These are phyloP conservation scores for Drosophila repleta DNA, from an alignment of 1,140 invertebrate species.

Conservation along the genomic window DNA sequence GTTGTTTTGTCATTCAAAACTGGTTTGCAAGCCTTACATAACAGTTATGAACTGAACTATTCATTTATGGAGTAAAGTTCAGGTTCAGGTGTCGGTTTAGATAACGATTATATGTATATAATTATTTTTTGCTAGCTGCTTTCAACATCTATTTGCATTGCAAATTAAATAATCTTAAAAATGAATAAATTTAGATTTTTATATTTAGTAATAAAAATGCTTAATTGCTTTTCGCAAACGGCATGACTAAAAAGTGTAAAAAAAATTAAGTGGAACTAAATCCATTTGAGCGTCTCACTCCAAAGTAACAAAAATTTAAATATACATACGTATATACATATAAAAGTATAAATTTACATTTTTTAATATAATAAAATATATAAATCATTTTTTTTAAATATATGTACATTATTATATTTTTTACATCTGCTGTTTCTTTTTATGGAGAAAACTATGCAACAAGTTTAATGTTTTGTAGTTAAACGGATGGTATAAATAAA, in stretches of 20 bases:
- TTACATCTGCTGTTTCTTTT: too few relatives aligned
- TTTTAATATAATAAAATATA: too few relatives aligned
- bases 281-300: neutral
- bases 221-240: neutral
- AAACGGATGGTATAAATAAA: too few relatives aligned
- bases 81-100: conserved; percentile 21
- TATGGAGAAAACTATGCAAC: too few relatives aligned
- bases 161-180: neutral
- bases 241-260: neutral
- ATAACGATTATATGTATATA: conserved; percentile 1
- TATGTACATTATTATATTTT: too few relatives aligned
- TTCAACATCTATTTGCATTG: neutral
- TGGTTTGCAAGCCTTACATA: conserved; percentile 37
- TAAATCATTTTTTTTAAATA: too few relatives aligned
- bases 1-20: conserved; percentile 26
- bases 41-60: conserved; percentile 1
- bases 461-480: too few relatives aligned
- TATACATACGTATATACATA: too few relatives aligned
- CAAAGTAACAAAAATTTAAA: too few relatives aligned
- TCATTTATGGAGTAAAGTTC: conserved; percentile 35
- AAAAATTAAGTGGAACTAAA: neutral
- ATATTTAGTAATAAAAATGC: neutral
- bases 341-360: too few relatives aligned
- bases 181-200: neutral
- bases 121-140: neutral